Evolutionary conservation across 2,797 vertebrate genomes (phyloP), one percentile per base, ranked within the genome.

Genomic region (Sebastes wilsoni): DNA sequence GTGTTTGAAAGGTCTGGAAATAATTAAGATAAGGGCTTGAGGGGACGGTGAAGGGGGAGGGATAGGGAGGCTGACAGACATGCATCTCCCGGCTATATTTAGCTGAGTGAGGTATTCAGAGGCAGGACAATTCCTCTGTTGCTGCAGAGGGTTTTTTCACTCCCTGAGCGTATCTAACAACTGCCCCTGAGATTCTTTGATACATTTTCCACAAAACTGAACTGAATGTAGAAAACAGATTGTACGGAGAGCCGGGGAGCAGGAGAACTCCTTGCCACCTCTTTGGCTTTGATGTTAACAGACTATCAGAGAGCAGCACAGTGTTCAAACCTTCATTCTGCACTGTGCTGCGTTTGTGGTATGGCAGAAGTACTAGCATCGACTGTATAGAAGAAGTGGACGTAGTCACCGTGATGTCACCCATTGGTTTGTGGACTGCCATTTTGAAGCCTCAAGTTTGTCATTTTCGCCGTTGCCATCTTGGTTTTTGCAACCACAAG

Each of bases 11-110:
- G 75, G 89, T 87, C 93, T 94, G 92, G 90, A 87, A 94, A 88
- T 92, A 89, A 94, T 94, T 93, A 93, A 94, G 93, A 94, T 93
- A 93, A 93, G 87, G 87, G 85, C 86, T 82, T 34, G 76, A 84
- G 81, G 85, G 84, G 75, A 83, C 28, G 72, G 77, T 61, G 84
- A 42, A 61, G 60, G 77, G 54, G 77, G 71, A 20, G 70, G 54
- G 20, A 13, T 18, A 49, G 80, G 75, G 82, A 36, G 75, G 77
- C 66, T 77, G 75, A 85, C 76, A 85, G 83, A 86, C 87, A 92
- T 83, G 83, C 68, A 84, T 90, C 87, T 81, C 86, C 58, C 22
- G 72, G 83, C 86, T 93, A 93, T 86, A 91, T 92, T 92, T 93
- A 93, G 90, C 84, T 9, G 55, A 75, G 42, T n/a, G 81, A 88